These are phyloP conservation scores for Blastobasis adustella DNA, from an alignment of 2,888 invertebrate species.

Conservation along the genomic window DNA sequence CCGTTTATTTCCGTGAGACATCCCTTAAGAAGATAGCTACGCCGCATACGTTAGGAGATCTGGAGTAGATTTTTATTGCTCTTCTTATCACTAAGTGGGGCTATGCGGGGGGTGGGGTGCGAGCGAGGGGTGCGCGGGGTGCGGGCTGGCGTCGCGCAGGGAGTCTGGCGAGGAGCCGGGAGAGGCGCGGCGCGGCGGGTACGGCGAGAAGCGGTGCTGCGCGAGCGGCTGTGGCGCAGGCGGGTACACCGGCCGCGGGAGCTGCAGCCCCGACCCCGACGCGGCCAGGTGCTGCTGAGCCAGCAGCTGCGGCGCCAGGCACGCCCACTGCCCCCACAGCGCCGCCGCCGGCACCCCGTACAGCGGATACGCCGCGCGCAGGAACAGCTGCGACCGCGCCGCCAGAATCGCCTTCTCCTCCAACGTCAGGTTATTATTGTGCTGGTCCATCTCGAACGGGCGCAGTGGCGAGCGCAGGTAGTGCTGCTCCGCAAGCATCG, in stretches of 20 bases:
- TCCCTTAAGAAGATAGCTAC: too few relatives aligned
- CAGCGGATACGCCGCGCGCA: constrained; percentile 80
- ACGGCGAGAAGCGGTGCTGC: constrained; percentile 77
- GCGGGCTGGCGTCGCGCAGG: constrained; percentile 68
- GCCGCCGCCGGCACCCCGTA: constrained; percentile 73
- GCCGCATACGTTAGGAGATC: constrained; percentile 30
- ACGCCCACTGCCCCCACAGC: constrained; percentile 83
- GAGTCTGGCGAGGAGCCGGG: constrained; percentile 78
- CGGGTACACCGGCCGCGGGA: constrained; percentile 68
- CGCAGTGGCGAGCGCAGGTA: constrained; percentile 85
- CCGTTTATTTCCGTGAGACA: too few relatives aligned
- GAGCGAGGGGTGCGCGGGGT: constrained; percentile 41
- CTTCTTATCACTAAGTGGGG: constrained; percentile 55
- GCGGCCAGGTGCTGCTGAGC: constrained; percentile 80
- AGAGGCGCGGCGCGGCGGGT: constrained; percentile 66
- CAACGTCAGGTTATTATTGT: constrained; percentile 81
- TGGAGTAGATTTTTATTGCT: constrained; percentile 26
- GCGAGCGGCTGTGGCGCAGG: constrained; percentile 51
- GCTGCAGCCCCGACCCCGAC: constrained; percentile 61
- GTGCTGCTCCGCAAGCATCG: constrained; percentile 89
- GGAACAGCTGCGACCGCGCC: constrained; percentile 83
- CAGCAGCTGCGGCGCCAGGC: constrained; percentile 77
- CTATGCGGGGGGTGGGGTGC: constrained; percentile 61
- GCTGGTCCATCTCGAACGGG: constrained; percentile 82
- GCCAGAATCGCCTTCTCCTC: constrained; percentile 87